Conservation (phyloP, 2,888 invertebrate genomes). For the Pelosia muscerda region DNA sequence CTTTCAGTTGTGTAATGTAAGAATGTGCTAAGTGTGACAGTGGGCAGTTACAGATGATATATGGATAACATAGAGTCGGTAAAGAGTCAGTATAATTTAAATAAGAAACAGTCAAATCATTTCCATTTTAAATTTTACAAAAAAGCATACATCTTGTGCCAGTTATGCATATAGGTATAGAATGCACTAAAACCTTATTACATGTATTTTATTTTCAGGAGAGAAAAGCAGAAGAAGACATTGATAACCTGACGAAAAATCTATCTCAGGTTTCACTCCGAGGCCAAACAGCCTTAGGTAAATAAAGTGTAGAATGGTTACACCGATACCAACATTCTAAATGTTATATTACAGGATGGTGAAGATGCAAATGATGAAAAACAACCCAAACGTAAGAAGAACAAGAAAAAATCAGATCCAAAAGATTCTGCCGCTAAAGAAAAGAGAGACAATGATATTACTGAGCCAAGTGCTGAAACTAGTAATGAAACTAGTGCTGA, state of each 20-base stretch:
- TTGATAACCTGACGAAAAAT: conserved; percentile 82
- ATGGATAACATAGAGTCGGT: too few species aligned
- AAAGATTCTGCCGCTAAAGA: conserved; percentile 37
- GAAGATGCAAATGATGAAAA: conserved; percentile 58
- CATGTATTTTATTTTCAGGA: conserved; percentile 67
- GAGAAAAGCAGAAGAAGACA: conserved; percentile 68
- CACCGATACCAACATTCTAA: conserved; percentile 76
- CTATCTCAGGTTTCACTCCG: conserved; percentile 84
- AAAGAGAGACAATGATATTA: conserved; percentile 28
- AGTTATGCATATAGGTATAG: too few species aligned
- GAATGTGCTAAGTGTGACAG: too few species aligned
- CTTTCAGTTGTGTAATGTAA: too few species aligned
- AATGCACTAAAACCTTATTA: conserved; percentile 10
- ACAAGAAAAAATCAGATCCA: conserved; percentile 46
- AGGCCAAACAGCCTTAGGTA: conserved; percentile 83
- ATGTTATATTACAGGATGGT: conserved; percentile 82
- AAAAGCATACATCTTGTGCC: too few species aligned
- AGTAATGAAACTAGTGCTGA: conserved; percentile 17
- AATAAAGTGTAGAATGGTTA: conserved; percentile 73
- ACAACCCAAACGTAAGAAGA: conserved; percentile 67
- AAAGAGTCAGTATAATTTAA: too few species aligned
- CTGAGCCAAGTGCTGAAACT: conserved; percentile 20
- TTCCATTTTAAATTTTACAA: too few species aligned
- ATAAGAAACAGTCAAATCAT: too few species aligned
- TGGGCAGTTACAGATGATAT: too few species aligned